These are phyloP conservation scores for Rhyacophila evoluta DNA, from an alignment of 2,888 invertebrate genomes.

Conservation along the genomic window DNA sequence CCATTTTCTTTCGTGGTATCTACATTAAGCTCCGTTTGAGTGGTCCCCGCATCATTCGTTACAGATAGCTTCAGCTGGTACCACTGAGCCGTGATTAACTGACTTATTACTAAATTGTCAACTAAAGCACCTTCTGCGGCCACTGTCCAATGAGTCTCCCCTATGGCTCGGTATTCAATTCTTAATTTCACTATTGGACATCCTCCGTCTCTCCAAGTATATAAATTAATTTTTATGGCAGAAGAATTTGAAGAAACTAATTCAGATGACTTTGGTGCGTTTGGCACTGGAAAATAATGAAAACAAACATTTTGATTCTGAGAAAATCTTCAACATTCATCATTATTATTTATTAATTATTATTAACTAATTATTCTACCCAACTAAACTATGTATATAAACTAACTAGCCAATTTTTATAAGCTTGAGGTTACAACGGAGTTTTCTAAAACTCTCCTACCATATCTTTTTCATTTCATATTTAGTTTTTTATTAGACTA, in stretches of 20 bases:
- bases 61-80: constrained; percentile 73
- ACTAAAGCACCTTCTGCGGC: constrained; percentile 59
- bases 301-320: too few species aligned
- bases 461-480: too few species aligned
- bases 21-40: constrained; percentile 69
- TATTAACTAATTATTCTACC: too few species aligned
- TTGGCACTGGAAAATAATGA: constrained; percentile 70
- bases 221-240: constrained; percentile 79
- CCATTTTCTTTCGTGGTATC: constrained; percentile 73
- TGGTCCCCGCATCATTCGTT: constrained; percentile 72
- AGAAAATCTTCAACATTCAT: too few species aligned
- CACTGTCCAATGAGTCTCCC: constrained; percentile 67
- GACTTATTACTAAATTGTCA: constrained; percentile 63
- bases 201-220: constrained; percentile 84
- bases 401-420: too few species aligned
- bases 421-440: too few species aligned
- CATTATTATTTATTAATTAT: too few species aligned
- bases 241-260: constrained; percentile 82
- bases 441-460: too few species aligned
- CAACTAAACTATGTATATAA: too few species aligned
- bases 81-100: constrained; percentile 72
- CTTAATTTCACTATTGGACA: constrained; percentile 83
- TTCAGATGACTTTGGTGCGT: constrained; percentile 77
- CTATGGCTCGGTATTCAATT: constrained; percentile 75
- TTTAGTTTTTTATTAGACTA: too few species aligned